A percentile compares a stretch with the other conserved stretches of the same genome.
phyloP scores from a whole-genome alignment of 1,140 invertebrate species.

The Olivierus martensii region DNA sequence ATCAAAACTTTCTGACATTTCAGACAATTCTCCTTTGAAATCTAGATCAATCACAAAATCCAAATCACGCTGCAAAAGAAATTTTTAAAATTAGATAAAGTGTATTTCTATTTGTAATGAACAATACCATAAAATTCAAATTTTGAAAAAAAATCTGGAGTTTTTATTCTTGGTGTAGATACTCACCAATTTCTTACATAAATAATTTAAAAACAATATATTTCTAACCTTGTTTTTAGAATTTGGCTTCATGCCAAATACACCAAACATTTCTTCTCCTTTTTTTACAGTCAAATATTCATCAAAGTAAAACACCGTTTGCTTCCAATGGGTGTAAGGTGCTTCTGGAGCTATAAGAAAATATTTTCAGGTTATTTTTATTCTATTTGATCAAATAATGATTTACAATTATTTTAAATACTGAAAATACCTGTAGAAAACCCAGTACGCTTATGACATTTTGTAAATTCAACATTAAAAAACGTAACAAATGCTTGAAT shows the following conservation, averaged over 20 bases:
- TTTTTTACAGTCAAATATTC: conserved; percentile 61
- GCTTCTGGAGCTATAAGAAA: conserved; percentile 62
- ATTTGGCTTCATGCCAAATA: conserved; percentile 88
- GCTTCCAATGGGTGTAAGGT: conserved; percentile 98
- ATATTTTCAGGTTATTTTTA: not conserved
- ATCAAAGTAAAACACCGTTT: conserved; percentile 97
- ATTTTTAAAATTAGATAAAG: not conserved
- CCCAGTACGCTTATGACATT: conserved; percentile 96
- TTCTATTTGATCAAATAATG: too few relatives aligned
- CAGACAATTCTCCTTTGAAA: conserved; percentile 88
- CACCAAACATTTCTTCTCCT: conserved; percentile 79
- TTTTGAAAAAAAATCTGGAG: not conserved
- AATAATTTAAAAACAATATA: not conserved
- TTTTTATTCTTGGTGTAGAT: not conserved
- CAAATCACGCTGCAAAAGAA: conserved; percentile 55
- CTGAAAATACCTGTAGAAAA: conserved; percentile 79
- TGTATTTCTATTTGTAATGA: not conserved
- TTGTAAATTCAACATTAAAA: conserved; percentile 98
- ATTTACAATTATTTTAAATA: too few relatives aligned
- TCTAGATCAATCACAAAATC: conserved; percentile 88
- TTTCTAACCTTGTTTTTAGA: conserved; percentile 62
- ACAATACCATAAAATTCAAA: not conserved
- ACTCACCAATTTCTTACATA: too few relatives aligned
- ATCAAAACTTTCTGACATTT: conserved; percentile 73
- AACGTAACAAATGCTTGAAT: conserved; percentile 95